phyloP scores from a whole-genome alignment of 1,140 invertebrate species.

The Neodiprion lecontei region DNA sequence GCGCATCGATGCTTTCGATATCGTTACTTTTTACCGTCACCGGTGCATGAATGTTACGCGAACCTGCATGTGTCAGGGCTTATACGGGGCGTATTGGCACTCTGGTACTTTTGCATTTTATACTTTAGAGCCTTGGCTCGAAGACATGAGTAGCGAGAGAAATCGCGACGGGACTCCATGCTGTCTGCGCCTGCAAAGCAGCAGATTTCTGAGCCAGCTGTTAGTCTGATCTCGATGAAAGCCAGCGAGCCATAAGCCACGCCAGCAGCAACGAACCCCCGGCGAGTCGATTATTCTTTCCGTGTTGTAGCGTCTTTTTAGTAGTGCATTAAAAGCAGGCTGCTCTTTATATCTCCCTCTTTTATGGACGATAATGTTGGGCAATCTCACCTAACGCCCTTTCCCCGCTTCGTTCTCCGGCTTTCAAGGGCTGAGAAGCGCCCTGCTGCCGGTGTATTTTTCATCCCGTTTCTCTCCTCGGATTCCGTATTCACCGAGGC shows the following conservation, averaged over 20 bases:
- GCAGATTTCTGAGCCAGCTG: background rate
- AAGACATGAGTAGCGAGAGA: background rate
- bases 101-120: background rate
- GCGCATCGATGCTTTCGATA: background rate
- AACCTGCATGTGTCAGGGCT: background rate
- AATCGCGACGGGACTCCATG: background rate
- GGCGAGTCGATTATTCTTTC: background rate
- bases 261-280: background rate
- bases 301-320: background rate
- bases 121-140: background rate
- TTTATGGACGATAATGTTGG: constrained; percentile 2
- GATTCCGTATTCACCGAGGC: no score
- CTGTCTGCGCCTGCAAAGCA: background rate
- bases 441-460: background rate
- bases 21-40: no score
- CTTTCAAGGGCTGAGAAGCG: background rate
- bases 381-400: background rate
- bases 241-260: background rate
- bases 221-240: background rate
- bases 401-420: background rate
- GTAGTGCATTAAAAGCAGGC: background rate
- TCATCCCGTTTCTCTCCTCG: no score
- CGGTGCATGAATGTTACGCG: no score
- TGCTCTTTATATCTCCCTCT: constrained; percentile 2
- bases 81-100: background rate